Evolutionary conservation across 92 coral and sea anemone species (phyloP).

Genomic region (Palythoa grandiflora): DNA sequence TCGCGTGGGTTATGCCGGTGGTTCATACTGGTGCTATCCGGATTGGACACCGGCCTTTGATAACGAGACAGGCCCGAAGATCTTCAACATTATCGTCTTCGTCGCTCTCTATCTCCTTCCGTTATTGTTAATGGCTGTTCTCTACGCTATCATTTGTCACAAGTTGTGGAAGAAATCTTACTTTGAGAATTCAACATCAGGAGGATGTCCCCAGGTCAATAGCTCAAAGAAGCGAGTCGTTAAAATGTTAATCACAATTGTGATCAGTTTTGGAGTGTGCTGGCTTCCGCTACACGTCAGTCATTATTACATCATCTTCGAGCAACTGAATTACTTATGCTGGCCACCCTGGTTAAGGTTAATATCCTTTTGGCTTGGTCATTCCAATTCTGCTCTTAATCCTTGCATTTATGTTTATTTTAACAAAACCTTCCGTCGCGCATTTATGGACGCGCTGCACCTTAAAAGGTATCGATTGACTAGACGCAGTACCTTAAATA

Average conservation of each 20-base stretch:
- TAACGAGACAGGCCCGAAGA: constrained; percentile 65
- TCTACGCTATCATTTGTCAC: constrained; percentile 77
- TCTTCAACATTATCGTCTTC: constrained; percentile 69
- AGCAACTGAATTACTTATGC: constrained; percentile 66
- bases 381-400: constrained; percentile 88
- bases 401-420: constrained; percentile 81
- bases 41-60: constrained; percentile 65
- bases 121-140: constrained; percentile 77
- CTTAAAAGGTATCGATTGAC: constrained; percentile 9
- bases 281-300: constrained; percentile 87
- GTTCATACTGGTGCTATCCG: constrained; percentile 69
- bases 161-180: constrained; percentile 71
- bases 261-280: constrained; percentile 75
- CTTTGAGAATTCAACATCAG: constrained; percentile 48
- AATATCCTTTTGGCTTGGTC: constrained; percentile 86
- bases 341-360: constrained; percentile 56
- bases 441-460: constrained; percentile 82
- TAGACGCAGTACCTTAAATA: background rate
- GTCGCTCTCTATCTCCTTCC: constrained; percentile 80
- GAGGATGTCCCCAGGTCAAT: constrained; percentile 68
- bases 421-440: constrained; percentile 87
- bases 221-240: constrained; percentile 85
- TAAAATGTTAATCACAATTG: constrained; percentile 80
- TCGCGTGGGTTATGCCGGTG: constrained; percentile 57
- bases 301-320: constrained; percentile 89